Base-by-base conservation (phyloP, 2,888 invertebrate genomes). In the Oscheius sp. region DNA sequence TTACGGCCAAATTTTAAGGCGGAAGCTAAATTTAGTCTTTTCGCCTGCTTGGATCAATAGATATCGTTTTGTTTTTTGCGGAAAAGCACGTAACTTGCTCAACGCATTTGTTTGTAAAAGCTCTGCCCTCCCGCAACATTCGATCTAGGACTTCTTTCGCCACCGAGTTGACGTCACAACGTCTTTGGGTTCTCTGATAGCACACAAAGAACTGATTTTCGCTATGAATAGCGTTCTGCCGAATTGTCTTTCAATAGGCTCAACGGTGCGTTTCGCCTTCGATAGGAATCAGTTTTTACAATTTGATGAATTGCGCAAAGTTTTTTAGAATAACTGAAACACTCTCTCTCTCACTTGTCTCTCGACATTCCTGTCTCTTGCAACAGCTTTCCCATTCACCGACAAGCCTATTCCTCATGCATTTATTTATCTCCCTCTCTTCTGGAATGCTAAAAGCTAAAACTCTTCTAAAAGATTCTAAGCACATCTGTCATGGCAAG, bases 71-170 rank as follows among this genome's bases (percentile, higher is more conserved):
- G 31, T 55, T 27, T 57, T 57, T 57, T 57, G n/a, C 10, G 25
- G 57, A 17, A 23, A 37, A 23, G 57, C 57, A 61, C 61, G 61
- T 31, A 61, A 29, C 61, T 3, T 55, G 52, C 52, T 20, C 23
- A n/a, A 15, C 42, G 42, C 45, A 45, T 61, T 42, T 61, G 61
- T 61, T 61, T 61, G 61, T 45, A 61, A 61, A 61, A 61, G 45
- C 45, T 42, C 61, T 61, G 61, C 61, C 42, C 61, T 61, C 29
- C 61, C 61, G 61, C 61, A 61, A 61, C 61, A 61, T 61, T 61
- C 61, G 31, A 45, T 61, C 61, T 45, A 45, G 29, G 31, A 61
- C 29, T 61, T 25, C 61, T 42, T 55, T 61, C 61, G 61, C 61
- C 42, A 61, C 61, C 61, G 61, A 61, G 45, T 61, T 61, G 42